Conservation (phyloP, 2,888 invertebrate species). For the Mesorhabditis belari region DNA sequence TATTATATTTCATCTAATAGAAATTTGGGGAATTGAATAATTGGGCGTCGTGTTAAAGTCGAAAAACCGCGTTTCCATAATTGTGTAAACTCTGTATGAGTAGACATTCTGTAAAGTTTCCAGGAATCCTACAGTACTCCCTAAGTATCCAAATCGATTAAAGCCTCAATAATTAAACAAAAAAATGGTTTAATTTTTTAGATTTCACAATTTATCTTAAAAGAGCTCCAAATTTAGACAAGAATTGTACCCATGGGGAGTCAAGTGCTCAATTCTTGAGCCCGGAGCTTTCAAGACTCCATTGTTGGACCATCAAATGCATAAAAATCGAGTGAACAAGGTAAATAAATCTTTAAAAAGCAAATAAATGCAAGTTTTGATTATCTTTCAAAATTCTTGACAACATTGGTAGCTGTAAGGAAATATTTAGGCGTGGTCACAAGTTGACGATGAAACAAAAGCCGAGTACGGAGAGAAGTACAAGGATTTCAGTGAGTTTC, state of each 20-base stretch:
- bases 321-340: neutral
- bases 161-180: neutral
- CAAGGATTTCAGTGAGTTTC: slow-evolving; percentile 36
- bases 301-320: slow-evolving; percentile 15
- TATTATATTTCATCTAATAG: no score
- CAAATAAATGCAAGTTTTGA: neutral
- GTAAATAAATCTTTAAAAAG: no score
- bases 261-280: slow-evolving; percentile 35
- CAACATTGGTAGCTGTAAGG: neutral
- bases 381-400: neutral
- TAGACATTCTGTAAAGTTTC: no score
- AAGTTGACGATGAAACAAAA: slow-evolving; percentile 22
- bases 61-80: no score
- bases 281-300: slow-evolving; percentile 44
- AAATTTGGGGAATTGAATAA: no score
- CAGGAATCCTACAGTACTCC: neutral
- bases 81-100: no score
- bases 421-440: slow-evolving; percentile 23
- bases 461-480: slow-evolving; percentile 39
- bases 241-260: slow-evolving; percentile 34
- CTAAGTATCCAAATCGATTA: neutral
- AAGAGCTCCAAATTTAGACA: slow-evolving; percentile 21
- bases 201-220: slow-evolving; percentile 1
- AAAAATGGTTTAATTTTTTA: neutral
- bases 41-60: no score